Percentiles rank a stretch among this genome's conserved stretches.
These are phyloP conservation scores for Drosophila mayri DNA, from an alignment of 1,140 invertebrate genomes.

Conservation along the genomic window DNA sequence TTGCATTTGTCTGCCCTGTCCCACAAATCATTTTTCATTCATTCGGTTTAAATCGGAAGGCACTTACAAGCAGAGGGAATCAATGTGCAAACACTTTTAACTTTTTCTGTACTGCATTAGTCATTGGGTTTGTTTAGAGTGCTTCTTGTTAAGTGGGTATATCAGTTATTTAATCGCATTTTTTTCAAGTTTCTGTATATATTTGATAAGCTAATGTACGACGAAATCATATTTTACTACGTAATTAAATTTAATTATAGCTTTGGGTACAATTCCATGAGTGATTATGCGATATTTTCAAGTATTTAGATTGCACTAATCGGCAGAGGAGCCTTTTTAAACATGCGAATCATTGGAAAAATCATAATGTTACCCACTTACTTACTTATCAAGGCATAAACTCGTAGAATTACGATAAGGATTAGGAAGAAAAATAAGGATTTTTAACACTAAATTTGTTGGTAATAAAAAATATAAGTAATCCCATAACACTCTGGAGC, in stretches of 20 bases:
- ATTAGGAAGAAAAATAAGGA: neutral
- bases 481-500: constrained; percentile 5
- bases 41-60: constrained; percentile 4
- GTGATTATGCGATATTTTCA: constrained; percentile 14
- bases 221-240: neutral
- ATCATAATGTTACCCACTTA: neutral
- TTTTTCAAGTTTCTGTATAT: neutral
- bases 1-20: constrained; percentile 2
- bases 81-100: constrained; percentile 51
- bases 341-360: neutral
- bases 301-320: constrained; percentile 10
- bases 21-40: constrained; percentile 45
- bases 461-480: constrained; percentile 20
- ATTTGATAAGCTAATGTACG: neutral
- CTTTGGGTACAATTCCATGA: constrained; percentile 10
- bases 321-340: neutral
- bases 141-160: neutral
- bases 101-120: constrained; percentile 22
- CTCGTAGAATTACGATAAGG: neutral
- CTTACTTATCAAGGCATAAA: neutral
- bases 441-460: constrained; percentile 5
- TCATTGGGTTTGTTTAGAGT: constrained; percentile 4
- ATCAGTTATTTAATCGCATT: constrained; percentile 7
- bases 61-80: constrained; percentile 7
- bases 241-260: constrained; percentile 6